Conservation (phyloP, 2,797 vertebrate genomes). For the Myripristis murdjan region DNA sequence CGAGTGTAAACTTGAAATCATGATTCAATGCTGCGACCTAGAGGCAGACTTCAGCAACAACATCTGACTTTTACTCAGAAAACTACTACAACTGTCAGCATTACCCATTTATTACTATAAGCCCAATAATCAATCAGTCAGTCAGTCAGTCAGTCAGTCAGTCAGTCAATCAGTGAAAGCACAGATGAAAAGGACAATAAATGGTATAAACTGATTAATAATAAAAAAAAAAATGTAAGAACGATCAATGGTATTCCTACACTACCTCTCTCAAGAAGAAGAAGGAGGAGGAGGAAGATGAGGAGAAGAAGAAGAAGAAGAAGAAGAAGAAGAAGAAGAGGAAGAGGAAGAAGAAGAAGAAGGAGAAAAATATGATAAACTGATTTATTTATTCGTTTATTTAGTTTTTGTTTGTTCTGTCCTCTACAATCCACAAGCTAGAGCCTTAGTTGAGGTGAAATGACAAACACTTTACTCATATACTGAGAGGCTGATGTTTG, state of each 20-base stretch:
- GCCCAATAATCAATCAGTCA: not conserved
- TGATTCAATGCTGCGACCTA: slow-evolving; percentile 76
- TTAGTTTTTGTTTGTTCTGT: no score
- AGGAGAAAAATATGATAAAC: no score
- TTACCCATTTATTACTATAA: no score
- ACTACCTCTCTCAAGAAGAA: no score
- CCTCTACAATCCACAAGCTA: no score
- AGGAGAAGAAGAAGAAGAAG: no score
- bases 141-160: not conserved
- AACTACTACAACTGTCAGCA: not conserved
- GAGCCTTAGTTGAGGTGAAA: not conserved
- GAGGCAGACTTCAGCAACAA: slow-evolving; percentile 59
- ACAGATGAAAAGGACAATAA: not conserved
- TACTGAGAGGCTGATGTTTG: slow-evolving; percentile 31
- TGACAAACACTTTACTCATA: slow-evolving; percentile 5
- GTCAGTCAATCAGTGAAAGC: not conserved
- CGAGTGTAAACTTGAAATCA: slow-evolving; percentile 40
- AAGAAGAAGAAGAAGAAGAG: no score
- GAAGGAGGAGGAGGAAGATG: no score
- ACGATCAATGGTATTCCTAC: no score
- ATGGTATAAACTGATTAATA: not conserved
- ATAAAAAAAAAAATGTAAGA: not conserved
- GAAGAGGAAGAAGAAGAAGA: no score
- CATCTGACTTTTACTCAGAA: slow-evolving; percentile 18
- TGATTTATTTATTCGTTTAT: no score